These are phyloP conservation scores for Donacobius atricapilla DNA, from an alignment of 2,113 vertebrate genomes.

Conservation along the genomic window DNA sequence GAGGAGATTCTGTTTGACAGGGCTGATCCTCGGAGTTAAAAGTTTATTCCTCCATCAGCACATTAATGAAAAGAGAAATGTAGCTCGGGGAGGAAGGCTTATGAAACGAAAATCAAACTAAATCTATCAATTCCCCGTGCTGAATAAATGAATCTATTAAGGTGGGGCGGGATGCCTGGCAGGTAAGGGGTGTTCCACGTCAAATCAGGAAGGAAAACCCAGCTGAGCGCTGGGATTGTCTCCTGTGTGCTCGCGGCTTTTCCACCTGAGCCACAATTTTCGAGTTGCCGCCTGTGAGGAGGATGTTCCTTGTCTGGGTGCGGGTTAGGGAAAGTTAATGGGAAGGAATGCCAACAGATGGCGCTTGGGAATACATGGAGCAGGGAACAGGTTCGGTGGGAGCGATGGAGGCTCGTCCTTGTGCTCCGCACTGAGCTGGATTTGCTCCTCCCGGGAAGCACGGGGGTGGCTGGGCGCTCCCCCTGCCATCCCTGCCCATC, in stretches of 20 bases:
- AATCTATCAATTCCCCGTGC: constrained; percentile 19
- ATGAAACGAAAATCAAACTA: constrained; percentile 5
- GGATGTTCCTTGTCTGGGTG: rapidly evolving
- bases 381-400: rapidly evolving
- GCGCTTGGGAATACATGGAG: not conserved
- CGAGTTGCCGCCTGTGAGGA: not conserved
- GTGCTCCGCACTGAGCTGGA: rapidly evolving
- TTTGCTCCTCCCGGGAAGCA: rapidly evolving
- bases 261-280: not conserved
- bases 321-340: rapidly evolving
- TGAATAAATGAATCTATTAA: constrained; percentile 33
- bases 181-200: not conserved
- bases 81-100: constrained; percentile 24
- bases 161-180: not conserved
- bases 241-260: not conserved
- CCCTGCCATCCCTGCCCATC: not conserved
- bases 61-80: constrained; percentile 23
- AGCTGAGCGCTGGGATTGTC: not conserved
- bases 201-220: not conserved
- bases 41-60: constrained; percentile 47
- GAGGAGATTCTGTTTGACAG: constrained; percentile 12
- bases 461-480: not conserved
- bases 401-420: not conserved
- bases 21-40: constrained; percentile 10
- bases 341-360: constrained; percentile 13